Evolutionary conservation across 2,113 vertebrate species (phyloP), one percentile per base, ranked within the genome.

Genomic region (zebrafish (Danio rerio)): DNA sequence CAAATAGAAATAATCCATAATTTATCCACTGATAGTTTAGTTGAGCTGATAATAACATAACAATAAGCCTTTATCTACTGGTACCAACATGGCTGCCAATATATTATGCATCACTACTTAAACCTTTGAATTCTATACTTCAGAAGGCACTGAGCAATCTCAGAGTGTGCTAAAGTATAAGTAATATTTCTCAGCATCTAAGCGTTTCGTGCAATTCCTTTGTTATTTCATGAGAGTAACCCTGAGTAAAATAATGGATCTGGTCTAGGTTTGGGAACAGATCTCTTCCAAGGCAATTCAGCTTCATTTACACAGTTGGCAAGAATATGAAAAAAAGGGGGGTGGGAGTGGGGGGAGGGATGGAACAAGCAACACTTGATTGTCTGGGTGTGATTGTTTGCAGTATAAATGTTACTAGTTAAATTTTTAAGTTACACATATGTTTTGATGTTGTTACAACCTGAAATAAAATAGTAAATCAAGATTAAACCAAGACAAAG

Each of bases 291-390:
- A 77, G 52, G 69, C 66, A 61, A n/a, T 81, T 70, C 55, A 50
- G 78, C 69, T 80, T 80, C 13, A 20, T 80, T 84, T 56, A 53
- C 66, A 72, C 47, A 71, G 49, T 76, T 79, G 76, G 31, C 68
- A 63, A 56, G n/a, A 56, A 71, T 78, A 21, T 62, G 45, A 20
- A 65, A 78, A 2, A 31, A 31, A 31, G 31, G 31, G 31, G 31
- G 31, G 31, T n/a, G n/a, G n/a, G n/a, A n/a, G n/a, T n/a, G n/a
- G n/a, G n/a, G n/a, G n/a, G n/a, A n/a, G n/a, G n/a, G n/a, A n/a
- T n/a, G 69, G 73, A 72, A 43, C 85, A 63, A 81, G 83, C 85
- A 87, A 20, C n/a, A 52, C 45, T 59, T 18, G 18, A 53, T 69
- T 55, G 68, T 53, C 49, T 72, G 58, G 56, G 76, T 59, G 58